Evolutionary conservation across 2,113 vertebrate species (phyloP).

Genomic region (Gallinago paraguaiae): DNA sequence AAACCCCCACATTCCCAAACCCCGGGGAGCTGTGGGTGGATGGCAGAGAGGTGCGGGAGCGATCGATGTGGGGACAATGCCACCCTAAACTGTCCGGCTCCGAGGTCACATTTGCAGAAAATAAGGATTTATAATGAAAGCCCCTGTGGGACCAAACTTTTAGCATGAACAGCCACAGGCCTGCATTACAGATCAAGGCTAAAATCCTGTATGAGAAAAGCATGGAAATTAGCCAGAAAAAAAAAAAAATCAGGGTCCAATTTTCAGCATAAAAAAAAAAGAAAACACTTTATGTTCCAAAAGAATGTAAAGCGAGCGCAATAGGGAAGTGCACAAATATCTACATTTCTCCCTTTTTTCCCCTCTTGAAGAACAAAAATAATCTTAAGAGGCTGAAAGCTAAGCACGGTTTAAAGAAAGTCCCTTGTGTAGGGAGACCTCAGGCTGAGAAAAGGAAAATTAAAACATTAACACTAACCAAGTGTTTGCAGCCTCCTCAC

Average conservation of each 20-base stretch:
- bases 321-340: neutral
- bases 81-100: neutral
- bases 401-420: neutral
- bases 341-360: neutral
- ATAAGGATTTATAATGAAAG: constrained; percentile 15
- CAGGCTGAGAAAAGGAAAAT: constrained; percentile 12
- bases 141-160: constrained; percentile 28
- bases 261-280: neutral
- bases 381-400: neutral
- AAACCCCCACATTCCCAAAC: neutral
- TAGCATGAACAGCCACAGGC: constrained; percentile 23
- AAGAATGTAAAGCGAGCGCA: rapidly evolving
- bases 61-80: rapidly evolving
- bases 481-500: constrained; percentile 6
- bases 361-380: constrained; percentile 15
- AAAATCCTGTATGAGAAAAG: neutral
- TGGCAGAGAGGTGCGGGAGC: rapidly evolving
- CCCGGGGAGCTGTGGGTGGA: neutral
- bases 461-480: neutral
- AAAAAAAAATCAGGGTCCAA: neutral
- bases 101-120: neutral
- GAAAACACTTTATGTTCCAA: constrained; percentile 5
- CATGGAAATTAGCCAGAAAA: constrained; percentile 29
- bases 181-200: constrained; percentile 46
- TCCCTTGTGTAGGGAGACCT: neutral